Evolutionary conservation across 2,113 vertebrate genomes (phyloP).

Genomic region (Clarias gariepinus): DNA sequence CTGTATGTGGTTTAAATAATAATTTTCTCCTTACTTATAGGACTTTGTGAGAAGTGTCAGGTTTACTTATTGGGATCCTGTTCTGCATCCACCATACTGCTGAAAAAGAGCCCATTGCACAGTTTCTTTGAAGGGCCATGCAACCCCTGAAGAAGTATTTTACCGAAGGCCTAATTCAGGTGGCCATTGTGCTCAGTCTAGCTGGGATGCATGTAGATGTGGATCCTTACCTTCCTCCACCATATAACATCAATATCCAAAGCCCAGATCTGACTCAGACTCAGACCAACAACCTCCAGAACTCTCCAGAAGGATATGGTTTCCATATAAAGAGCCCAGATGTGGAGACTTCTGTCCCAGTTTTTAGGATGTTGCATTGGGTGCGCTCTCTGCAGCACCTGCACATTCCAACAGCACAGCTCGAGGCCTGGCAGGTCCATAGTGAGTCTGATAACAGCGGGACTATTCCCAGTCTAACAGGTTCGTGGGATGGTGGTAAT

Average conservation of each 20-base stretch:
- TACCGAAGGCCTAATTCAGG: conserved; percentile 92
- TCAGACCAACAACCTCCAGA: conserved; percentile 85
- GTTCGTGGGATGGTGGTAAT: conserved; percentile 69
- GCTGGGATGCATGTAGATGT: conserved; percentile 87
- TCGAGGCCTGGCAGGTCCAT: conserved; percentile 91
- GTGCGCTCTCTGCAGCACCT: conserved; percentile 84
- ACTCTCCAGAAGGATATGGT: conserved; percentile 80
- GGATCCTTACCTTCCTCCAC: conserved; percentile 83
- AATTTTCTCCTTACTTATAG: conserved; percentile 22
- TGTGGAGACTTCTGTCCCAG: conserved; percentile 81
- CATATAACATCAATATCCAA: conserved; percentile 83
- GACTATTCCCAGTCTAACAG: conserved; percentile 66
- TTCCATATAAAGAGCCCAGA: conserved; percentile 86
- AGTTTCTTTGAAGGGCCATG: conserved; percentile 26
- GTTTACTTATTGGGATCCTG: background rate
- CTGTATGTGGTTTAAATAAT: background rate
- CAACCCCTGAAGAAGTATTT: conserved; percentile 94
- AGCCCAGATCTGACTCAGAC: conserved; percentile 86
- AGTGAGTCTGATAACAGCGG: conserved; percentile 77
- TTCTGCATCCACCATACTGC: background rate
- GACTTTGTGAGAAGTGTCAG: background rate
- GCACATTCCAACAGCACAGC: conserved; percentile 81
- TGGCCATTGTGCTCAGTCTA: conserved; percentile 93
- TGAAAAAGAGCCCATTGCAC: background rate
- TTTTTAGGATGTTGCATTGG: conserved; percentile 82